Conservation (phyloP, 2,113 vertebrate genomes). For the Macroglossus sobrinus region DNA sequence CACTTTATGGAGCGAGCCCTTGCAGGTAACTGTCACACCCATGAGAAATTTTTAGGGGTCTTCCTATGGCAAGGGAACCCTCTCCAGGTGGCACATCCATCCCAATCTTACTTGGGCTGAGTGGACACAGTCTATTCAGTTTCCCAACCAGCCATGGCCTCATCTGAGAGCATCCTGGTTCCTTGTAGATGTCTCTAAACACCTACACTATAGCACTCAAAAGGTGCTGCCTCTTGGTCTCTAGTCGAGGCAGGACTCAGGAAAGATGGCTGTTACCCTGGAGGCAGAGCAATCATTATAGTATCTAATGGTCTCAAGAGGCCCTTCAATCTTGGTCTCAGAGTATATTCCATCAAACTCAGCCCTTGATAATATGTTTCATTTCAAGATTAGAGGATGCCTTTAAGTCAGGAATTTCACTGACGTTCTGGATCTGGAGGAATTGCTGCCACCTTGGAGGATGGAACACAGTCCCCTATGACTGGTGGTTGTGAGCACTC, state of each 20-base stretch:
- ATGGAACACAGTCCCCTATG: neutral
- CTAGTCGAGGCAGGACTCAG: neutral
- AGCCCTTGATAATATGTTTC: neutral
- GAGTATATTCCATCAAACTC: neutral
- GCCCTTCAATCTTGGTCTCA: neutral
- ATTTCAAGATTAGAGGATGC: neutral
- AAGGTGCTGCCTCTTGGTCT: neutral
- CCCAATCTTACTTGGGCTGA: neutral
- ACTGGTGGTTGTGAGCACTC: fast-evolving
- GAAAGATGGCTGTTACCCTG: neutral
- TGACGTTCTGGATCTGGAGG: neutral
- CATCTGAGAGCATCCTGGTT: neutral
- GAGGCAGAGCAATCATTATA: fast-evolving
- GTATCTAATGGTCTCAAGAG: neutral
- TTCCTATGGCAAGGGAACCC: neutral
- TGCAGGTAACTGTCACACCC: fast-evolving
- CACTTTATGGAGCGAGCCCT: fast-evolving
- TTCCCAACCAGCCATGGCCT: neutral
- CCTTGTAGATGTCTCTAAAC: neutral
- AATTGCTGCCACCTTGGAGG: neutral
- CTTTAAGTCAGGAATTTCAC: neutral
- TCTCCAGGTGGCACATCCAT: neutral
- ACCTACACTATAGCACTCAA: neutral
- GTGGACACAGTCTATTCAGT: neutral
- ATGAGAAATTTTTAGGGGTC: neutral